A percentile compares a stretch with the other conserved stretches of the same genome.
Conservation (phyloP, 2,797 vertebrate species). For the Anniella stebbinsi region DNA sequence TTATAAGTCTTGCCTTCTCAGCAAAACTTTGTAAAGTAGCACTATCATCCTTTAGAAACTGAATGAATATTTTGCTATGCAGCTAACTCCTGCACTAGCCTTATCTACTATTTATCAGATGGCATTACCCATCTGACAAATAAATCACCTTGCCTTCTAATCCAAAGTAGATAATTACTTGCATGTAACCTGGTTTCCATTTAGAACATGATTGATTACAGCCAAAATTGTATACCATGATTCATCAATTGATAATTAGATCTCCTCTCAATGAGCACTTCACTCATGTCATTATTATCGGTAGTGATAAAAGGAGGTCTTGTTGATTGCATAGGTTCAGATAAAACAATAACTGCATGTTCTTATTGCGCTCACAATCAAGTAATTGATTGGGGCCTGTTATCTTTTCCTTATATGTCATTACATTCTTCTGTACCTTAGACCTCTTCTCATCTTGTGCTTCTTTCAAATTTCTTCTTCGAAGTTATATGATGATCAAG, state of each 20-base stretch:
- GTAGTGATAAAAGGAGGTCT: constrained; percentile 53
- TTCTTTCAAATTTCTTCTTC: constrained; percentile 55
- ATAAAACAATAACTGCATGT: constrained; percentile 50
- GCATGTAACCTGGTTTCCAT: constrained; percentile 52
- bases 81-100: constrained; percentile 51
- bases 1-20: not conserved
- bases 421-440: constrained; percentile 54
- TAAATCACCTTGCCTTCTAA: constrained; percentile 61
- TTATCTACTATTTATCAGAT: constrained; percentile 57
- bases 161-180: constrained; percentile 64
- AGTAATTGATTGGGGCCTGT: constrained; percentile 49
- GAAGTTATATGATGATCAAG: not conserved
- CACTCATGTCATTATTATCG: constrained; percentile 61
- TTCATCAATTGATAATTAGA: constrained; percentile 66
- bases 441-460: constrained; percentile 49
- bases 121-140: constrained; percentile 62
- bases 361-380: constrained; percentile 62
- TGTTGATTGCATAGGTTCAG: constrained; percentile 55
- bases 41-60: constrained; percentile 30
- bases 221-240: constrained; percentile 58
- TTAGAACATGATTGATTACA: constrained; percentile 70
- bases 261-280: constrained; percentile 47
- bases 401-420: constrained; percentile 38
- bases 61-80: constrained; percentile 45
- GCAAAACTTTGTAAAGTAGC: constrained; percentile 14